Conservation (phyloP, 2,888 invertebrate species). For the Drosophila acutilabella region DNA sequence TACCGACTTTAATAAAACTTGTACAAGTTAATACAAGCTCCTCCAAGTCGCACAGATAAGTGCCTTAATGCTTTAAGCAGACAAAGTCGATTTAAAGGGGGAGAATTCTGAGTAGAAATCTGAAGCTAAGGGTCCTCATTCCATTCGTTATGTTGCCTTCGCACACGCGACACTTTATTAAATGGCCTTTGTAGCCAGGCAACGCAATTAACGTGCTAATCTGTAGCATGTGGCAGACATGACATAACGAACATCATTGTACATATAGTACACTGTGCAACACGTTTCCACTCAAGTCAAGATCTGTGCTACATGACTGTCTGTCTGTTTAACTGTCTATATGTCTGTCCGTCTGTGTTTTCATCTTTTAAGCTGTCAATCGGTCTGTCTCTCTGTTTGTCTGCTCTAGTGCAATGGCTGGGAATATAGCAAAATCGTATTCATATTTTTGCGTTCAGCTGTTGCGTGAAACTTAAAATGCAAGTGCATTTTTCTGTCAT, state of each 20-base stretch:
- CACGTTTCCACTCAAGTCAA: slow-evolving; percentile 5
- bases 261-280: not conserved
- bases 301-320: slow-evolving; percentile 5
- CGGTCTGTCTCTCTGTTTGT: slow-evolving; percentile 2
- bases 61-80: slow-evolving; percentile 4
- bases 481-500: slow-evolving; percentile 17
- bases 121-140: not conserved
- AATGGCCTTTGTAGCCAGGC: slow-evolving; percentile 45
- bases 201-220: slow-evolving; percentile 52
- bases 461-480: slow-evolving; percentile 21
- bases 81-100: not conserved
- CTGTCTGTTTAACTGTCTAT: not conserved
- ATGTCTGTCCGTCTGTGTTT: slow-evolving; percentile 11
- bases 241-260: slow-evolving; percentile 23
- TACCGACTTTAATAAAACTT: too few relatives aligned
- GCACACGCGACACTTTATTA: slow-evolving; percentile 37
- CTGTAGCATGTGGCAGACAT: slow-evolving; percentile 34
- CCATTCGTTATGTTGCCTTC: not conserved
- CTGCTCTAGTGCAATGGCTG: not conserved
- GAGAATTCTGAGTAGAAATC: not conserved
- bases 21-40: too few relatives aligned
- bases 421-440: not conserved
- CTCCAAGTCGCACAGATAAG: too few relatives aligned
- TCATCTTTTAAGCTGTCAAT: not conserved
- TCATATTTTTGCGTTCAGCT: slow-evolving; percentile 12